Evolutionary conservation across 2,888 invertebrate species (phyloP).

Genomic region (Zaprionus bogoriensis): DNA sequence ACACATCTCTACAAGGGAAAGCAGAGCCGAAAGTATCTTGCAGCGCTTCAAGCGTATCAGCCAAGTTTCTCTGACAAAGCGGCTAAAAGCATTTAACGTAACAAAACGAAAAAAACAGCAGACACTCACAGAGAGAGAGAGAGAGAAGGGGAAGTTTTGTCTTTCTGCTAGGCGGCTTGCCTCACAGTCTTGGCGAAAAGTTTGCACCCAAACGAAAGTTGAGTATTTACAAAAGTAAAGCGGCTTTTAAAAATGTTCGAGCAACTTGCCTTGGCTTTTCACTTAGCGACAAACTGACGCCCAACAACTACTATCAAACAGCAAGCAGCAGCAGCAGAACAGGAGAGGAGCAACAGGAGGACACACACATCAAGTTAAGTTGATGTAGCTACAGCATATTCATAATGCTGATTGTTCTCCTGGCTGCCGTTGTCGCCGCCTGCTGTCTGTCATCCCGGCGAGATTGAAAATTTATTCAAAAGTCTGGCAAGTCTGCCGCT

Average conservation of each 20-base stretch:
- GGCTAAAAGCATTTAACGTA: conserved; percentile 65
- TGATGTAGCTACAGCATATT: conserved; percentile 71
- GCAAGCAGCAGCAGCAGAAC: conserved; percentile 2
- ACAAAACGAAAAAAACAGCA: conserved; percentile 3
- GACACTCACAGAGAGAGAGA: conserved; percentile 8
- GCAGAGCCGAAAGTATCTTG: conserved; percentile 12
- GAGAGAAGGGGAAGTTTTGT: conserved; percentile 33
- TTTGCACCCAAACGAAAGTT: conserved; percentile 55
- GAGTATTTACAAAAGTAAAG: conserved; percentile 63
- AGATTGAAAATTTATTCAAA: conserved; percentile 73
- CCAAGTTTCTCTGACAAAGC: conserved; percentile 51
- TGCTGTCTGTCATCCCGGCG: conserved; percentile 39
- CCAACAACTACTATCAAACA: conserved; percentile 17
- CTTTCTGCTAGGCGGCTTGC: conserved; percentile 16
- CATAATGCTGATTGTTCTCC: conserved; percentile 65
- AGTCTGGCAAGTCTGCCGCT: conserved; percentile 55
- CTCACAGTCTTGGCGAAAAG: conserved; percentile 45
- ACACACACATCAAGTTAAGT: conserved; percentile 55
- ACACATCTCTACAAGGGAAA: neutral
- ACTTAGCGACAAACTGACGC: conserved; percentile 55
- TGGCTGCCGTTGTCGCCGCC: conserved; percentile 6
- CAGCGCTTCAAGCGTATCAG: conserved; percentile 37
- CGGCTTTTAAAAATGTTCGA: conserved; percentile 71
- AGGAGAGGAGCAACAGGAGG: neutral
- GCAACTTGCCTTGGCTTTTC: conserved; percentile 63